Conservation (phyloP, 2,797 vertebrate genomes). For the Lates japonicus region DNA sequence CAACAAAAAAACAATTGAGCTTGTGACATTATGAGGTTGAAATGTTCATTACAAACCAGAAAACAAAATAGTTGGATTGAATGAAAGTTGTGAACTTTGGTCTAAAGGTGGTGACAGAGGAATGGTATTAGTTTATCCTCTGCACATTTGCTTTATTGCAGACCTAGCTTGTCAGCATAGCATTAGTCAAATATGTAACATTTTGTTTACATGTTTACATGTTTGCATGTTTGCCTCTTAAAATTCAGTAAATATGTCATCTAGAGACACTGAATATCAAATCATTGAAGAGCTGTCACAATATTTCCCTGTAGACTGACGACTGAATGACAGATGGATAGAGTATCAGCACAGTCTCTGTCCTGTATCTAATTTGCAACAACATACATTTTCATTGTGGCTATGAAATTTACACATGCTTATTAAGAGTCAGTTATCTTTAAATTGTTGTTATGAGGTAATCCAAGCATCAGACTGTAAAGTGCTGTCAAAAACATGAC, state of each 20-base stretch:
- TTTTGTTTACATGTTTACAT: no score
- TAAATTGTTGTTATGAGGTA: background rate
- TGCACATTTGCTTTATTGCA: background rate
- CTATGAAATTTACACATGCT: background rate
- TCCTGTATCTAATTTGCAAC: background rate
- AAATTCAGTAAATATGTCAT: no score
- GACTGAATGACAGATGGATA: background rate
- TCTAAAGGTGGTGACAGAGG: background rate
- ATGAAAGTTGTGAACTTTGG: background rate
- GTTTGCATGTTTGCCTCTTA: no score
- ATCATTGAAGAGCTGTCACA: background rate
- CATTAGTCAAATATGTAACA: no score
- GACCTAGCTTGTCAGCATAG: background rate
- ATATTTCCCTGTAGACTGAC: background rate
- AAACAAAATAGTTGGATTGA: background rate
- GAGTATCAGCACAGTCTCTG: background rate
- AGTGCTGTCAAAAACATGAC: background rate
- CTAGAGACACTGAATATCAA: no score
- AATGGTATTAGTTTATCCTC: background rate
- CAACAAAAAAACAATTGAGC: no score
- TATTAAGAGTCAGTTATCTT: background rate
- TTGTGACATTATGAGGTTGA: background rate
- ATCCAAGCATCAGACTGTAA: background rate
- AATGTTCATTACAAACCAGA: background rate
- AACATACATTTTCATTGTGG: conserved; percentile 1